Conservation (phyloP, 92 coral and sea anemone genomes). For the Parazoanthus atlanticus region DNA sequence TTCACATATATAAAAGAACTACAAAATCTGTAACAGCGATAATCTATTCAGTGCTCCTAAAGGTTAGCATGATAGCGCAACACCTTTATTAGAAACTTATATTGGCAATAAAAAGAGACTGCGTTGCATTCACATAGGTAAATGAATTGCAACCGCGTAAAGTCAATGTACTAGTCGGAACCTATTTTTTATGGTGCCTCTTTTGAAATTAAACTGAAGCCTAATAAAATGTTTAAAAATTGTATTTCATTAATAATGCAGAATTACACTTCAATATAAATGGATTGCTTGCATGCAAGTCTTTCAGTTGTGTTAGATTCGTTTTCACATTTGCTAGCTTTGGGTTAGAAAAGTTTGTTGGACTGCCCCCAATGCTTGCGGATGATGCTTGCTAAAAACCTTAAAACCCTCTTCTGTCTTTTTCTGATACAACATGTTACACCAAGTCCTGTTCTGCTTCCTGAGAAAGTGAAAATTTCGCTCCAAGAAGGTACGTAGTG, state of each 20-base stretch:
- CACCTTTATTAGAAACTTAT: neutral
- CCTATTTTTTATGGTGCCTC: no score
- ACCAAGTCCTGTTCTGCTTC: slow-evolving; percentile 23
- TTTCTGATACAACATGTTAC: slow-evolving; percentile 27
- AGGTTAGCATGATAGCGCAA: neutral
- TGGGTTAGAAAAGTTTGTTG: neutral
- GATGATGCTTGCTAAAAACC: neutral
- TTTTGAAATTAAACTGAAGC: neutral
- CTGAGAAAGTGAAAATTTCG: neutral
- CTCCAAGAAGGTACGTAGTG: slow-evolving; percentile 9
- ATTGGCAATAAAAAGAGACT: neutral
- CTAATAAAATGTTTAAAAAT: no score
- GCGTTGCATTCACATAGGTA: neutral
- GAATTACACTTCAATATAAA: neutral
- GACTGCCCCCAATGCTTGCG: neutral
- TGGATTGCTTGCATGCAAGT: neutral
- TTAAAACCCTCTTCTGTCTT: slow-evolving; percentile 17
- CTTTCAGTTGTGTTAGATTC: neutral
- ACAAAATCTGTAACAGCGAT: no score
- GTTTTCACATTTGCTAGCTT: neutral
- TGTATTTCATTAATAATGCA: slow-evolving; percentile 6
- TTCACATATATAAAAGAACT: neutral
- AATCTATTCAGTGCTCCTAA: no score
- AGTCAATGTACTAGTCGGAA: no score
- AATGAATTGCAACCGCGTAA: no score